Evolutionary conservation across 92 coral and sea anemone species (phyloP), one percentile per base, ranked within the genome.

Genomic region (Epizoanthus ramosus): DNA sequence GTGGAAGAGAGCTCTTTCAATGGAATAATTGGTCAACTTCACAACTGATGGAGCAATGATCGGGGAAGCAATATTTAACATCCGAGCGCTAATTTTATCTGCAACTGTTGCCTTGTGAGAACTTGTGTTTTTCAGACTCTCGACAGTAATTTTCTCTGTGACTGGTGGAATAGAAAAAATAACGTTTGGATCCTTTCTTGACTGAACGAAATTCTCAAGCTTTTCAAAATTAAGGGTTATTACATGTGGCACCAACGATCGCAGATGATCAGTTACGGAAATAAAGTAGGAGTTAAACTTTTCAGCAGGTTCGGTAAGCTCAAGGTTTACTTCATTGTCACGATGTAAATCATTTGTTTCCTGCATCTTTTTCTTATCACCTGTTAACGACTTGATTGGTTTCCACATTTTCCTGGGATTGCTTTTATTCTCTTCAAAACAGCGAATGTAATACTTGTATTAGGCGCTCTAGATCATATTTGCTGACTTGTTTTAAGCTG

Each of bases 401-500:
- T 73, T 73, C 79, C 79, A 41, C 45, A 73, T 73, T 13, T 58
- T 63, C 63, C 63, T 73, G 25, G 79, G 75, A 45, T 87, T 83
- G 58, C 70, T 60, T 66, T 83, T 73, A 14, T 54, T 63, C 13
- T 85, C 54, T 68, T 85, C 86, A 28, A 85, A 79, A 19, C 63
- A 31, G 71, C 57, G 59, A 56, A 70, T 75, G 63, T 45, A 88
- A 64, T 57, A 83, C 5, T 75, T 45, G 53, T 31, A 63, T 15
- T 89, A 80, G 17, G 88, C 82, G 47, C 37, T 73, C 61, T 75
- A 72, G 45, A 73, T 70, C 75, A 71, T 63, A 25, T 41, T 31
- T 15, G 43, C 83, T 13, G 89, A 69, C 19, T 87, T 84, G 56
- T 87, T 84, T 60, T 25, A n/a, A n/a, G n/a, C n/a, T n/a, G n/a